These are phyloP conservation scores for Calephelis virginiensis DNA, from an alignment of 1,140 invertebrate genomes.

Conservation along the genomic window DNA sequence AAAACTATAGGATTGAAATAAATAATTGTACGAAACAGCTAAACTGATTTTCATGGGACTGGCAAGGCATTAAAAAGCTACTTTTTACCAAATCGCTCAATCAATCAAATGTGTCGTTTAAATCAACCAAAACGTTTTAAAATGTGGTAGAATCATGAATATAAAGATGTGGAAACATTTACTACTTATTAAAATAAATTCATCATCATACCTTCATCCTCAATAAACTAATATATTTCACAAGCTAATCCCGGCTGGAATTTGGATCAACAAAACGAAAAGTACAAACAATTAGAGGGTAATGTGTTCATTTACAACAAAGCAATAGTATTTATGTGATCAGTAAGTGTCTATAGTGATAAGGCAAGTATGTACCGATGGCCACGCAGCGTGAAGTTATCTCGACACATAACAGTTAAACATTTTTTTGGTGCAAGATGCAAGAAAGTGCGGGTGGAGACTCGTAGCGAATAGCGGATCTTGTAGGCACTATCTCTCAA, in stretches of 20 bases:
- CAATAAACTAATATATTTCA: background rate
- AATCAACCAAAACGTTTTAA: too few species aligned
- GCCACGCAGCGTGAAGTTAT: slow-evolving; percentile 25
- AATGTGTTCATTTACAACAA: background rate
- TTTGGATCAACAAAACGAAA: background rate
- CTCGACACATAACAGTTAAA: slow-evolving; percentile 13
- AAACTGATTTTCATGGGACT: too few species aligned
- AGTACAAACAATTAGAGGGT: background rate
- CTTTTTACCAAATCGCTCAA: too few species aligned
- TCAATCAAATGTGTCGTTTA: too few species aligned
- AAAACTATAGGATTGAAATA: too few species aligned
- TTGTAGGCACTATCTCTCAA: too few species aligned
- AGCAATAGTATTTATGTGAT: slow-evolving; percentile 9
- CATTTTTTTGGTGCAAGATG: background rate
- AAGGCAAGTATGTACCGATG: slow-evolving; percentile 20
- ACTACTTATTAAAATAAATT: background rate
- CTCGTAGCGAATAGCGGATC: too few species aligned
- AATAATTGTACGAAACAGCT: too few species aligned
- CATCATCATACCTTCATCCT: background rate
- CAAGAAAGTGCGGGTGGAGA: background rate
- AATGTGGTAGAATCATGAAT: too few species aligned
- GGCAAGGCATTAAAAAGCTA: too few species aligned
- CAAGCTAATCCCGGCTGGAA: background rate
- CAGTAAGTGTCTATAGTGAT: slow-evolving; percentile 8
- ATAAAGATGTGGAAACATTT: too few species aligned